A percentile compares a stretch with the other conserved stretches of the same genome.
Evolutionary conservation across 1,140 invertebrate species (phyloP).

Genomic region (Linepithema humile): DNA sequence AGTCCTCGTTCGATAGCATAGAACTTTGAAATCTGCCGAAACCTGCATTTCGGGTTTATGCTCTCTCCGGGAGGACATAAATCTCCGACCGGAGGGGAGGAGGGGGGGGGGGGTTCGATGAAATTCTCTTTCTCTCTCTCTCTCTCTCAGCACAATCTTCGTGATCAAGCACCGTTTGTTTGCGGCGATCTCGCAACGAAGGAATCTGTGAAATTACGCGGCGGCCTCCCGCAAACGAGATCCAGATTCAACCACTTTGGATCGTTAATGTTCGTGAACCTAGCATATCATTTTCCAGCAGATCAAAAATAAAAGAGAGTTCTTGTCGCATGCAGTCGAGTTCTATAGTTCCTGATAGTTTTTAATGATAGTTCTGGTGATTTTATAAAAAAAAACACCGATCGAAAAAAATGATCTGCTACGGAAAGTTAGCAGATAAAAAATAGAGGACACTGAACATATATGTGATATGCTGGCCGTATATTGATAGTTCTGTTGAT

Average conservation of each 20-base stretch:
- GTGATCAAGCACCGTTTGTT: conserved; percentile 14
- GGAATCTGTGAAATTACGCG: not conserved
- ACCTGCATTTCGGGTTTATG: conserved; percentile 12
- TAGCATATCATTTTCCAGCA: no score
- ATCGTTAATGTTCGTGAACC: no score
- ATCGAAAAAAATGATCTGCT: no score
- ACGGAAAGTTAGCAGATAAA: no score
- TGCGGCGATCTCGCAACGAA: not conserved
- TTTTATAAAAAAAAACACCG: no score
- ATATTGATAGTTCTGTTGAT: no score
- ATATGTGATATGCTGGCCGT: no score
- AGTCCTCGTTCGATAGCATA: not conserved
- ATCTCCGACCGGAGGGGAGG: not conserved
- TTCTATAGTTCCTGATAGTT: no score
- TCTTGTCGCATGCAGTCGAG: no score
- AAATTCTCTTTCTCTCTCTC: not conserved
- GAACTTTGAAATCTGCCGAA: not conserved
- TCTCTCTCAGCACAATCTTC: not conserved
- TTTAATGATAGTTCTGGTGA: no score
- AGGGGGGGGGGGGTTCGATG: not conserved
- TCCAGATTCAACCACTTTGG: not conserved
- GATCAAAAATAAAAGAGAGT: no score
- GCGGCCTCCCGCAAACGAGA: not conserved
- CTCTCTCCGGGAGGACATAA: not conserved
- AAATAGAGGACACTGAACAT: no score